A percentile compares a stretch with the other conserved stretches of the same genome.
These are phyloP conservation scores for Drosophila austrosaltans DNA, from an alignment of 2,888 invertebrate species.

Conservation along the genomic window DNA sequence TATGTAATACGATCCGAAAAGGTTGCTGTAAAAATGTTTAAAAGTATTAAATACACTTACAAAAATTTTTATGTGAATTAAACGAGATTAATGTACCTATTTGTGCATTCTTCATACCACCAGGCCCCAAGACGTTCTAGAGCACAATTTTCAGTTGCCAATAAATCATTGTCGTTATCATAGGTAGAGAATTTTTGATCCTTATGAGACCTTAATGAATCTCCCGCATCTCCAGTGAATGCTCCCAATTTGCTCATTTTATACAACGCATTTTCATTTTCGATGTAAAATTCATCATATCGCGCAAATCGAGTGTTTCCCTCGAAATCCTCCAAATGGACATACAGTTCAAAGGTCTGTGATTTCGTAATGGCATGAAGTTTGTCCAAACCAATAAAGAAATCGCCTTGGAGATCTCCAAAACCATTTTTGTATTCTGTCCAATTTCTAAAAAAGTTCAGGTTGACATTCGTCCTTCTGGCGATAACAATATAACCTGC, in stretches of 20 bases:
- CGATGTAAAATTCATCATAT: slow-evolving; percentile 11
- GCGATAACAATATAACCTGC: neutral
- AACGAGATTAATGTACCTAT: neutral
- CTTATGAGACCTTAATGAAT: neutral
- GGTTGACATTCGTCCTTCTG: neutral
- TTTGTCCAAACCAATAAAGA: slow-evolving; percentile 6
- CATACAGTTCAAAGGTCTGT: neutral
- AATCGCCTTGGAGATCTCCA: neutral
- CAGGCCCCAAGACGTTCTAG: neutral
- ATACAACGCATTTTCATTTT: neutral
- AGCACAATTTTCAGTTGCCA: neutral
- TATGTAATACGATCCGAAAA: too few relatives aligned
- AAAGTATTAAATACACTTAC: too few relatives aligned
- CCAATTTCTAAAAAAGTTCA: slow-evolving; percentile 13
- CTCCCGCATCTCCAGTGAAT: neutral
- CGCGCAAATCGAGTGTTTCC: slow-evolving; percentile 1
- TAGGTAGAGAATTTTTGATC: neutral
- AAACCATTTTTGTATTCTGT: slow-evolving; percentile 1
- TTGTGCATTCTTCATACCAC: neutral
- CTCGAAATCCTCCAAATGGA: slow-evolving; percentile 3
- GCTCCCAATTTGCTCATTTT: neutral
- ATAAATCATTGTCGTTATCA: neutral
- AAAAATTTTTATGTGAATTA: too few relatives aligned
- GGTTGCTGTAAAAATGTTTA: too few relatives aligned
- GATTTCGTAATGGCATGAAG: neutral